Evolutionary conservation across 2,797 vertebrate species (phyloP), one percentile per base, ranked within the genome.

Genomic region (Notolabrus celidotus): DNA sequence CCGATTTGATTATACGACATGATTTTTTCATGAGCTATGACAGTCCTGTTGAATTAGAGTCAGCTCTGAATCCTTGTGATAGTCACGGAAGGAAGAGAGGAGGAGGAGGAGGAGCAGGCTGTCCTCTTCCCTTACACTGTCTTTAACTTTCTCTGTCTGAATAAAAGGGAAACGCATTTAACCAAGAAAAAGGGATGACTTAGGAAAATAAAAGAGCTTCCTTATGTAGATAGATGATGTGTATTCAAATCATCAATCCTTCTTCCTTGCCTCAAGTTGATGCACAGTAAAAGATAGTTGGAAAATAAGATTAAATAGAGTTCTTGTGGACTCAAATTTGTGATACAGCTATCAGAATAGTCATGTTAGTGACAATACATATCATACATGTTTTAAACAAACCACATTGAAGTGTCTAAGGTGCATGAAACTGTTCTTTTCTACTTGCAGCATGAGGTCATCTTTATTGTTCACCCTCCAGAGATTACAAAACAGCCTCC

Each of bases 1-100:
- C 94, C 95, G 93, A 96, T 97, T 97, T 97, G 96, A 97, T 97
- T 93, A 97, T 95, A 95, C 92, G 92, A 94, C 94, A 97, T 97
- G 95, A 96, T 97, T 97, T 95, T 97, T 97, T 96, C 95, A 97
- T 97, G 96, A 97, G 94, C 92, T 94, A 90, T 92, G 94, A 94
- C 93, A 97, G 96, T 97, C 96, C 92, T 93, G 88, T 93, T 88
- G 91, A 94, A 96, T 97, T 97, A 98, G 88, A 93, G 83, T 97
- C 96, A 97, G 94, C 89, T 86, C 86, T 88, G 91, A 89, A 93
- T 91, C 88, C 90, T 91, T 89, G 92, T 93, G 95, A 92, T 94
- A 96, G 95, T 96, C 96, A 97, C 93, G 92, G 88, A 96, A 96
- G 93, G 92, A 81, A 79, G 80, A 77, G 54, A 84, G 76, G 42